A percentile compares a stretch with the other conserved stretches of the same genome.
Conservation (phyloP, 2,113 vertebrate genomes). For the Isichthys henryi region DNA sequence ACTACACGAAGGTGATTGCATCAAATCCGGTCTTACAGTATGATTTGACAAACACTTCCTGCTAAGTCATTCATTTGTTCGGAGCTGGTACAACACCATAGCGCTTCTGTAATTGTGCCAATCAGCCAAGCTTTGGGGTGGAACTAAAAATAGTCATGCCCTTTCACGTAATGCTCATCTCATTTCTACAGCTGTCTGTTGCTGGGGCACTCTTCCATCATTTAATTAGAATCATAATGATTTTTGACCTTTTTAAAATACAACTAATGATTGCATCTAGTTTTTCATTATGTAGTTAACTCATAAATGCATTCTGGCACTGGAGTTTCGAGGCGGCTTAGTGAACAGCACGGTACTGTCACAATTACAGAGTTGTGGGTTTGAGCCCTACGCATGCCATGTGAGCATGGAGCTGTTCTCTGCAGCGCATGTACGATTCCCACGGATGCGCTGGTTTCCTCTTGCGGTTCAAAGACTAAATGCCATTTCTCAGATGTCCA, state of each 20-base stretch:
- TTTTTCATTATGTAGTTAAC: background rate
- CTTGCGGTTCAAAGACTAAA: background rate
- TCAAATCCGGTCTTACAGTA: background rate
- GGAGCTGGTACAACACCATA: background rate
- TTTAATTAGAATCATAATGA: background rate
- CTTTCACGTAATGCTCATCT: background rate
- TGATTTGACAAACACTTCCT: background rate
- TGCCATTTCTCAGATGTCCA: background rate
- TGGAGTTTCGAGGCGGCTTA: background rate
- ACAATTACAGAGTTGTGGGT: background rate
- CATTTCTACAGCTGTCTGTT: background rate
- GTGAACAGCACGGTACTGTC: background rate
- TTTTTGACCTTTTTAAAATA: background rate
- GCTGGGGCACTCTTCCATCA: background rate
- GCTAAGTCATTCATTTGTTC: background rate
- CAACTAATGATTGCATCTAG: background rate
- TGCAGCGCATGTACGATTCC: background rate
- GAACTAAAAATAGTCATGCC: background rate
- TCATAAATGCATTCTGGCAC: background rate
- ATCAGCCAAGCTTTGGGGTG: background rate
- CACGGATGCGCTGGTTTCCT: background rate
- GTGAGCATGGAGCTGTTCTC: background rate
- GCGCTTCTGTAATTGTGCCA: background rate
- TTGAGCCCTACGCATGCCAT: background rate
- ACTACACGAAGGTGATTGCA: background rate